A percentile compares a stretch with the other conserved stretches of the same genome.
Evolutionary conservation across 2,113 vertebrate genomes (phyloP).

Genomic region (Dolichallabes microphthalmus): DNA sequence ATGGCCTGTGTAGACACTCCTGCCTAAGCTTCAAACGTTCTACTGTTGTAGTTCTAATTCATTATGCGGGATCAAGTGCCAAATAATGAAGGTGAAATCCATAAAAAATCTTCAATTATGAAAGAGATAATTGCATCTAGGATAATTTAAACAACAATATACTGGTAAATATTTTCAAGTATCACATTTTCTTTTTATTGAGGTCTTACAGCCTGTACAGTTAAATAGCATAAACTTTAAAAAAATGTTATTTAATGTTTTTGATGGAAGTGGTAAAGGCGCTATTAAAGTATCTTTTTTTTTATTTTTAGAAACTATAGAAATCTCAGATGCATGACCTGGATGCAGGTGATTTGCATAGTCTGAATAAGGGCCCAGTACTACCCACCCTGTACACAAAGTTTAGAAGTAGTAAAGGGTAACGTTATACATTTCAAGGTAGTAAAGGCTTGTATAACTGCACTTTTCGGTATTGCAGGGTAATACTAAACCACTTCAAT

Average conservation of each 20-base stretch:
- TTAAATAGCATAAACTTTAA: background rate
- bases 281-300: background rate
- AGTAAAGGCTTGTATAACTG: background rate
- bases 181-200: background rate
- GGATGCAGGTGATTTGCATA: background rate
- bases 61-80: background rate
- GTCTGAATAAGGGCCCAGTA: background rate
- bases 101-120: background rate
- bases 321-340: background rate
- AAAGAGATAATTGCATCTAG: background rate
- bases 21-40: background rate
- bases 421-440: background rate
- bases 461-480: background rate
- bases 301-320: background rate
- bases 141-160: background rate
- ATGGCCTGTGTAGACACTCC: background rate
- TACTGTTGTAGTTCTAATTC: background rate
- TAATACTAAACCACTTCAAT: background rate
- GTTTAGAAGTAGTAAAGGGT: background rate
- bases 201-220: background rate
- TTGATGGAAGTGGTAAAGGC: background rate
- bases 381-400: background rate
- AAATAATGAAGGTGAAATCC: background rate
- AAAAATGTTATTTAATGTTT: too few relatives aligned
- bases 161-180: background rate